Base-by-base conservation (phyloP, 1,140 invertebrate species). In the Diorhabda carinulata region DNA sequence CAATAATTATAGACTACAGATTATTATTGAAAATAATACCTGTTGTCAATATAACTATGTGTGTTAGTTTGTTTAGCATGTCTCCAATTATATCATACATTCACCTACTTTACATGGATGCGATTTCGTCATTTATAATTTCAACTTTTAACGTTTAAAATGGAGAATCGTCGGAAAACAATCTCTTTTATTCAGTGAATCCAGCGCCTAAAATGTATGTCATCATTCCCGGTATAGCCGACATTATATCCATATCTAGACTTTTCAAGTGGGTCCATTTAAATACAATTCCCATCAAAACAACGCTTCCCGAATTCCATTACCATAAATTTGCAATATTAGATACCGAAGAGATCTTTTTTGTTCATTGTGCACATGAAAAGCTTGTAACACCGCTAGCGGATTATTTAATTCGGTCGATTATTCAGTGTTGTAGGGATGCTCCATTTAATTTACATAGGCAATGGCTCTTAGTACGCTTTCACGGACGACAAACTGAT, bases 261-360 rank as follows among this genome's bases (percentile, higher is more conserved):
- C 47, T 52, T 52, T 52, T 8, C 6, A 52, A 52, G 6, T 52
- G 2, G 47, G 6, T n/a, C 47, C 47, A 52, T 52, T 52, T 52
- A 52, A 52, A 52, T 52, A 52, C 47, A 52, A 52, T 52, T n/a
- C 47, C n/a, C 47, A 52, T 52, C 47, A 52, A 52, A 52, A 52
- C n/a, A 52, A 6, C 47, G 47, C 25, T 52, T 52, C 47, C 47
- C 4, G 47, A 6, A 52, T 52, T 10, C 44, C 6, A 62, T 62
- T 62, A 62, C 61, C 61, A 62, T 62, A 43, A 9, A 62, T 62
- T 47, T 43, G 61, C 43, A 62, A 62, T 45, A 43, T 43, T 62
- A 42, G 61, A 5, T n/a, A 62, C 6, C 5, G 8, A 62, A 62
- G 25, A 62, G 40, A 43, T n/a, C 43, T 62, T 62, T 62, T 62